A percentile compares a stretch with the other conserved stretches of the same genome.
These are phyloP conservation scores for Lutjanus argentimaculatus DNA, from an alignment of 2,797 vertebrate genomes.

Conservation along the genomic window DNA sequence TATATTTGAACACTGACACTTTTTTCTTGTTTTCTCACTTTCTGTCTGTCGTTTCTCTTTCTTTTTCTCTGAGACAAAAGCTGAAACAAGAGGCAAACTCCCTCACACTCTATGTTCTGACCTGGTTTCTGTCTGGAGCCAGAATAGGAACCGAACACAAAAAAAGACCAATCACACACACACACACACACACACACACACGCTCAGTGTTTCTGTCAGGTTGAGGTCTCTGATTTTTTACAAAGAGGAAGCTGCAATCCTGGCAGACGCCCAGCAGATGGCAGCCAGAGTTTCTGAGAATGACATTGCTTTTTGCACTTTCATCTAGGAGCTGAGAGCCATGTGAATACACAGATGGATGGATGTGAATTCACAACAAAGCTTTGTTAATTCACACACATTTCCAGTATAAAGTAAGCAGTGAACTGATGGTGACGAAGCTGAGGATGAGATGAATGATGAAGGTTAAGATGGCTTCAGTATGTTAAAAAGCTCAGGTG, in stretches of 20 bases:
- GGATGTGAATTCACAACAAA: conserved; percentile 10
- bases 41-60: not conserved
- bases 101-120: conserved; percentile 33
- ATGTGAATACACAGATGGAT: conserved; percentile 1
- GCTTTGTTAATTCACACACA: conserved; percentile 12
- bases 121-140: conserved; percentile 39
- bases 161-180: not conserved
- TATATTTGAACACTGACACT: conserved; percentile 27
- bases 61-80: conserved; percentile 26
- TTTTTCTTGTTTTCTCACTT: conserved; percentile 20
- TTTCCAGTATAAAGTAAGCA: conserved; percentile 2
- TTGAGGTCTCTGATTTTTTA: conserved; percentile 24
- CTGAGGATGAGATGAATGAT: conserved; percentile 35
- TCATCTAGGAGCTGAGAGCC: not conserved
- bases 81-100: conserved; percentile 5
- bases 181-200: not conserved
- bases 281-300: conserved; percentile 48
- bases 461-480: conserved; percentile 13
- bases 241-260: conserved; percentile 46
- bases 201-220: not conserved
- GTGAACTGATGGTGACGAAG: conserved; percentile 34
- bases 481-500: not conserved
- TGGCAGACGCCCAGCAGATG: conserved; percentile 71
- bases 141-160: conserved; percentile 10
- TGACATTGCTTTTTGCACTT: conserved; percentile 44